Conservation (phyloP, 37 sponge, comb jelly and placozoan genomes). For the Eunapius fragilis region DNA sequence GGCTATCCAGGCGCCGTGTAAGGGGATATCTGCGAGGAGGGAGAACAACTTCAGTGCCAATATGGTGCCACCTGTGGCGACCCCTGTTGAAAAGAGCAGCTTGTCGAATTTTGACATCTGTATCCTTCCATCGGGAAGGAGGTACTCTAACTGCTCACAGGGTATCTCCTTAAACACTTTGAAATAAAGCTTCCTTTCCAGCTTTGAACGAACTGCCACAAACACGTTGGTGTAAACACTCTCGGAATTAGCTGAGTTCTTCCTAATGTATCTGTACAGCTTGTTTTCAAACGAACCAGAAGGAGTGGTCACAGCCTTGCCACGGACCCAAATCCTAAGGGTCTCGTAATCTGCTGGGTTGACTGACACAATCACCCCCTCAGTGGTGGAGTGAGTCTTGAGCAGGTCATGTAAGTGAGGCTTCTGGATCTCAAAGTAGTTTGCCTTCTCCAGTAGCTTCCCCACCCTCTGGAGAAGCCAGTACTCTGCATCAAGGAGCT, state of each 20-base stretch:
- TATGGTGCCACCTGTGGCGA: slow-evolving; percentile 19
- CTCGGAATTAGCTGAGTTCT: neutral
- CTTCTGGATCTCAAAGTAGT: slow-evolving; percentile 71
- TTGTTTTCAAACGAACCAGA: neutral
- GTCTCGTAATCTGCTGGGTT: slow-evolving; percentile 59
- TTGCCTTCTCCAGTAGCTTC: slow-evolving; percentile 70
- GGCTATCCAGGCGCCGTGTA: slow-evolving; percentile 56
- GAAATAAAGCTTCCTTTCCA: slow-evolving; percentile 57
- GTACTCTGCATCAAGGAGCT: slow-evolving; percentile 79
- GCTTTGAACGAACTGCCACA: slow-evolving; percentile 68
- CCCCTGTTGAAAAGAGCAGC: slow-evolving; percentile 53
- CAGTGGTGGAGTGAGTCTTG: slow-evolving; percentile 45
- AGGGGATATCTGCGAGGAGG: slow-evolving; percentile 8
- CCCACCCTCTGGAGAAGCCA: slow-evolving; percentile 73
- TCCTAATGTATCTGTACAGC: neutral
- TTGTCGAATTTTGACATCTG: slow-evolving; percentile 73
- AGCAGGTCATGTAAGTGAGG: slow-evolving; percentile 34
- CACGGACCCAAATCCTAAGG: slow-evolving; percentile 76
- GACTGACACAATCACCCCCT: slow-evolving; percentile 73
- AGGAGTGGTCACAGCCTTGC: slow-evolving; percentile 4
- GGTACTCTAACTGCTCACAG: slow-evolving; percentile 63
- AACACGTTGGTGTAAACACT: slow-evolving; percentile 73
- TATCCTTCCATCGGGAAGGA: slow-evolving; percentile 86
- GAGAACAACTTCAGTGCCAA: slow-evolving; percentile 22
- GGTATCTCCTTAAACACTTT: slow-evolving; percentile 88